A percentile compares a stretch with the other conserved stretches of the same genome.
phyloP scores from a whole-genome alignment of 2,797 vertebrate species.

The Lacerta agilis region DNA sequence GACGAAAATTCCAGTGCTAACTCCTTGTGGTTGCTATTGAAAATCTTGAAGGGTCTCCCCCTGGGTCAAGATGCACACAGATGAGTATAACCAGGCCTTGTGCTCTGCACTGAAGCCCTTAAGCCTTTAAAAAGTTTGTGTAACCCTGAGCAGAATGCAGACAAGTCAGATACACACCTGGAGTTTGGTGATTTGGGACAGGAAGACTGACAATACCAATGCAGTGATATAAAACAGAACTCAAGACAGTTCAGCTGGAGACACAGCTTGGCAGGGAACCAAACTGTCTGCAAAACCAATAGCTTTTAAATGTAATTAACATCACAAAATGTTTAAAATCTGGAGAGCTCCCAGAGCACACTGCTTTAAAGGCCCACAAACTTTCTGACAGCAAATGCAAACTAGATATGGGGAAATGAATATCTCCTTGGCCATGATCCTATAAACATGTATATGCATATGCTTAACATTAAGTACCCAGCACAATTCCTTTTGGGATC shows the following conservation, averaged over 20 bases:
- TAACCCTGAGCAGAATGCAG: constrained; percentile 23
- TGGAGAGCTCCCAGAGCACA: constrained; percentile 19
- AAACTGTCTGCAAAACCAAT: constrained; percentile 19
- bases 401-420: not conserved
- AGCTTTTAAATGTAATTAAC: constrained; percentile 14
- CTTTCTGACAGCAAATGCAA: constrained; percentile 18
- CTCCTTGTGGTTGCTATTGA: not conserved
- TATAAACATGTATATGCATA: not conserved
- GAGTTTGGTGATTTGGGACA: not conserved
- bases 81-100: not conserved
- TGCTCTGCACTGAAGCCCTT: not conserved
- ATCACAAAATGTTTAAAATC: not conserved
- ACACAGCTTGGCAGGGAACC: constrained; percentile 6
- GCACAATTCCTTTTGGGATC: not conserved
- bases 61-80: constrained; percentile 6
- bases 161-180: not conserved
- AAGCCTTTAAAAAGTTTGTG: constrained; percentile 32
- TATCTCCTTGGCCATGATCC: constrained; percentile 2
- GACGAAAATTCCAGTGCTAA: not conserved
- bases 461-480: not conserved
- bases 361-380: constrained; percentile 21
- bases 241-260: constrained; percentile 16
- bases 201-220: constrained; percentile 5
- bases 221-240: not conserved
- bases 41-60: not conserved